phyloP scores from a whole-genome alignment of 1,140 invertebrate species.

The Achatina immaculata region DNA sequence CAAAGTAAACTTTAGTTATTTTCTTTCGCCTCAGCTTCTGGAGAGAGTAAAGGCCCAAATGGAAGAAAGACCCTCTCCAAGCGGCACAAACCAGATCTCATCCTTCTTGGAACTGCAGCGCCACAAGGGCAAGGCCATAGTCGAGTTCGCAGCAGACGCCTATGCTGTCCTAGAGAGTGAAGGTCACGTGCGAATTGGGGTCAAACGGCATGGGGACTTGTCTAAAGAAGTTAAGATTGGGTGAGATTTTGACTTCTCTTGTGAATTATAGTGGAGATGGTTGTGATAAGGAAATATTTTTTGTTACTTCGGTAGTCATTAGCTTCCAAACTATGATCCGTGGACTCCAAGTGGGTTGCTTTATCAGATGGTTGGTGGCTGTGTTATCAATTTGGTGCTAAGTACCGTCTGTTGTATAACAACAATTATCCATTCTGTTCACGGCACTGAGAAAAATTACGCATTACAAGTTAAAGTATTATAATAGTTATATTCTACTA shows the following conservation, averaged over 20 bases:
- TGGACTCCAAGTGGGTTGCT: too few relatives aligned
- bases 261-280: too few relatives aligned
- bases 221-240: conserved; percentile 72
- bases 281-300: too few relatives aligned
- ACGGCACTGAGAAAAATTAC: too few relatives aligned
- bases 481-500: too few relatives aligned
- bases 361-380: too few relatives aligned
- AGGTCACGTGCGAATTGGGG: conserved; percentile 74
- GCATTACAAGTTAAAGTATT: too few relatives aligned
- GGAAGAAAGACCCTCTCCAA: background rate
- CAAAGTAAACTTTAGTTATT: background rate
- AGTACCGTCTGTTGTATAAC: too few relatives aligned
- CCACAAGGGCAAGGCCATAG: conserved; percentile 69
- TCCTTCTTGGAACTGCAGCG: background rate
- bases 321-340: too few relatives aligned
- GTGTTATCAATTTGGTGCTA: too few relatives aligned
- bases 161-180: conserved; percentile 77
- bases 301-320: too few relatives aligned
- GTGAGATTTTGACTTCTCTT: conserved; percentile 66
- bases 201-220: conserved; percentile 75
- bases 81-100: background rate
- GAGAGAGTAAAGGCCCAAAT: conserved; percentile 22
- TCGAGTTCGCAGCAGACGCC: conserved; percentile 76
- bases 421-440: too few relatives aligned
- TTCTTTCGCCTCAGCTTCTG: conserved; percentile 17